These are phyloP conservation scores for Sebastes steindachneri DNA, from an alignment of 2,797 vertebrate genomes.

Conservation along the genomic window DNA sequence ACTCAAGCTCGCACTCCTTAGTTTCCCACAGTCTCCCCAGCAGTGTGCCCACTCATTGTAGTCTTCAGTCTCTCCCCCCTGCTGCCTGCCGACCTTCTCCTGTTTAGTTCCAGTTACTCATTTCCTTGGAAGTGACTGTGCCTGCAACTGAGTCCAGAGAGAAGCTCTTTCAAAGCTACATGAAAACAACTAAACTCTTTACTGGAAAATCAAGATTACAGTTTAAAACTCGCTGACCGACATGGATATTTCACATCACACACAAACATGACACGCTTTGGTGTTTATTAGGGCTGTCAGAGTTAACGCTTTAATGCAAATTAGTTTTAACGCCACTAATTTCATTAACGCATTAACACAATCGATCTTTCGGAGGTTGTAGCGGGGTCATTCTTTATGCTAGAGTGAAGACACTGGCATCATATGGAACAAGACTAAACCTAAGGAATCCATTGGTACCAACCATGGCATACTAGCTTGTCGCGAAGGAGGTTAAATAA, in stretches of 20 bases:
- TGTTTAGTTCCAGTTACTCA: constrained; percentile 25
- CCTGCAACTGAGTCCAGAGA: not conserved
- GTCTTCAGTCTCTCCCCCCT: constrained; percentile 18
- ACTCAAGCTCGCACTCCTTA: constrained; percentile 28
- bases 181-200: not conserved
- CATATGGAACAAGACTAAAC: too few relatives aligned
- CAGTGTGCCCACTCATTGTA: constrained; percentile 23
- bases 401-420: too few relatives aligned
- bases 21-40: constrained; percentile 29
- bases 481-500: too few relatives aligned
- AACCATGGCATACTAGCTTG: too few relatives aligned
- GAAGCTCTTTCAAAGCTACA: not conserved
- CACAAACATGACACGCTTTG: not conserved
- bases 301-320: rapidly evolving
- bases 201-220: not conserved
- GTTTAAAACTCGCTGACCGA: not conserved
- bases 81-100: constrained; percentile 17
- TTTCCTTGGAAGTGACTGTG: constrained; percentile 23
- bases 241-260: not conserved
- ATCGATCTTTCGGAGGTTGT: too few relatives aligned
- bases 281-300: not conserved
- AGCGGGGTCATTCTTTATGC: too few relatives aligned
- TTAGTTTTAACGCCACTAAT: too few relatives aligned
- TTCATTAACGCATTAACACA: too few relatives aligned
- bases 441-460: too few relatives aligned